Conservation (phyloP, 1,140 invertebrate genomes). For the Drosophila sulfurigaster region DNA sequence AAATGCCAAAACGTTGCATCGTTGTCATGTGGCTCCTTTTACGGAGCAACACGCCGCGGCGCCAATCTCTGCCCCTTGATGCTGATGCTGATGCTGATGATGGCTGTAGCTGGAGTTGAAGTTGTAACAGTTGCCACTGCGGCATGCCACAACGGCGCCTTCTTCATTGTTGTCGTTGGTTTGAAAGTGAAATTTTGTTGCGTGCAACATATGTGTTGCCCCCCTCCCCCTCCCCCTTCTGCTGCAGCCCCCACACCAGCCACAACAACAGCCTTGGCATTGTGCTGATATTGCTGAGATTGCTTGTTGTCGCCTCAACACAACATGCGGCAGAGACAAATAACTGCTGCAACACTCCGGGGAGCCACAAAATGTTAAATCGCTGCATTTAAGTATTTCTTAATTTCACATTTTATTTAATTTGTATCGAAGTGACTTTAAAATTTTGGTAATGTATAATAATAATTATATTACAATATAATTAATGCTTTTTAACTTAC, state of each 20-base stretch:
- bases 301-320: constrained; percentile 1
- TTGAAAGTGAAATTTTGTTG: constrained; percentile 76
- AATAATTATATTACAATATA: too few relatives aligned
- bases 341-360: not conserved
- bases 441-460: too few relatives aligned
- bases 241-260: not conserved
- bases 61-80: constrained; percentile 34
- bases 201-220: constrained; percentile 55
- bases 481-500: too few relatives aligned
- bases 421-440: too few relatives aligned
- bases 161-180: constrained; percentile 45
- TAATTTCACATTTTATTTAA: too few relatives aligned
- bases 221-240: not conserved
- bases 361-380: too few relatives aligned
- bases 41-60: constrained; percentile 57
- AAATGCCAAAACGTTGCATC: constrained; percentile 65
- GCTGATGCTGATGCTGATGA: constrained; percentile 18
- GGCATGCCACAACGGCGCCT: constrained; percentile 37
- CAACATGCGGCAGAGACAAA: not conserved
- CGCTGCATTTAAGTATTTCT: too few relatives aligned
- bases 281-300: constrained; percentile 1
- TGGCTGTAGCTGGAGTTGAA: constrained; percentile 20
- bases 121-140: constrained; percentile 41
- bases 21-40: constrained; percentile 71
- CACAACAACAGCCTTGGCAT: constrained; percentile 18